Evolutionary conservation across 2,113 vertebrate species (phyloP).

Genomic region (Xyliphius kryptos): DNA sequence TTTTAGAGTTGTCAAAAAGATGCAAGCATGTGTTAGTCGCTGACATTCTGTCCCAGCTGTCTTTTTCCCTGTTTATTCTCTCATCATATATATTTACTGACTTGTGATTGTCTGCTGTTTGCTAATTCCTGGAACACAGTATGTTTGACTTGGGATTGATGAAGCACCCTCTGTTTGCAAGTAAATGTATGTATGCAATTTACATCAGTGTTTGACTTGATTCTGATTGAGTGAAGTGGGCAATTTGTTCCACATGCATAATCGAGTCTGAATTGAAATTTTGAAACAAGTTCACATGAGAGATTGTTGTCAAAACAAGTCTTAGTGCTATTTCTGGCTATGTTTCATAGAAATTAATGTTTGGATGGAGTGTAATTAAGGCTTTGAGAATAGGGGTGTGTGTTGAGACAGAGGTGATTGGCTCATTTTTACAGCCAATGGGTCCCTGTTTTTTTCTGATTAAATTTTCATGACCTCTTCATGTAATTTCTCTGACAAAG

Average conservation of each 20-base stretch:
- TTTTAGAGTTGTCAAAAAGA: slow-evolving; percentile 15
- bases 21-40: no score
- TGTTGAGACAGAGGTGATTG: slow-evolving; percentile 37
- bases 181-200: slow-evolving; percentile 4
- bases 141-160: neutral
- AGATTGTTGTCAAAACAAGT: no score
- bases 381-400: slow-evolving; percentile 12
- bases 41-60: no score
- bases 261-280: no score
- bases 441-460: no score
- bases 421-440: slow-evolving; percentile 49
- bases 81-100: neutral
- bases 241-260: no score
- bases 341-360: slow-evolving; percentile 28
- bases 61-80: neutral
- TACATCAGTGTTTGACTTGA: slow-evolving; percentile 4
- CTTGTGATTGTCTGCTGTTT: slow-evolving; percentile 3
- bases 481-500: slow-evolving; percentile 36
- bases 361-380: slow-evolving; percentile 54
- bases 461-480: no score
- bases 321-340: no score
- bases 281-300: no score
- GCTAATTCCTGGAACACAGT: neutral
- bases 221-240: no score
- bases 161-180: neutral